A percentile compares a stretch with the other conserved stretches of the same genome.
These are phyloP conservation scores for Polypterus senegalus DNA, from an alignment of 2,113 vertebrate genomes.

Conservation along the genomic window DNA sequence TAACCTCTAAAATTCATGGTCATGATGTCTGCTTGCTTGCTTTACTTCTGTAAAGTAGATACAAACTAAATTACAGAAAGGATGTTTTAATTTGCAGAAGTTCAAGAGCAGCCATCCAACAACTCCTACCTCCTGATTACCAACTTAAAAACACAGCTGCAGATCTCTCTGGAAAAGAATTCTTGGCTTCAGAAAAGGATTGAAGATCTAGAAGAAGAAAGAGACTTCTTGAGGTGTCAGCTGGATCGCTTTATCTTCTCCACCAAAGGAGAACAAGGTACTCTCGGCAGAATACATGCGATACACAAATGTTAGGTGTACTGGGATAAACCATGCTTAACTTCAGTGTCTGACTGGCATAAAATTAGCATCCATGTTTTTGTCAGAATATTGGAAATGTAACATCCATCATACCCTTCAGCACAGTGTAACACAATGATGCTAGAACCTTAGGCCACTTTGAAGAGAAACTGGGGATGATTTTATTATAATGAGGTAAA, in stretches of 20 bases:
- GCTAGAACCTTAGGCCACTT: too few relatives aligned
- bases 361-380: too few relatives aligned
- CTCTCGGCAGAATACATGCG: constrained; percentile 1
- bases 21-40: too few relatives aligned
- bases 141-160: constrained; percentile 67
- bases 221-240: constrained; percentile 76
- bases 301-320: neutral
- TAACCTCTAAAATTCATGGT: too few relatives aligned
- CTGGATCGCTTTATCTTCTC: constrained; percentile 76
- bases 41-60: too few relatives aligned
- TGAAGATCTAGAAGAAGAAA: constrained; percentile 75
- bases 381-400: too few relatives aligned
- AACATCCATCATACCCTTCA: too few relatives aligned
- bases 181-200: constrained; percentile 80
- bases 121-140: constrained; percentile 60
- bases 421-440: too few relatives aligned
- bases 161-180: constrained; percentile 77
- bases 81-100: constrained; percentile 13
- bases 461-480: too few relatives aligned
- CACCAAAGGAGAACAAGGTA: constrained; percentile 56
- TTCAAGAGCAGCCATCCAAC: constrained; percentile 34
- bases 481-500: too few relatives aligned
- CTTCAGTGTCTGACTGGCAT: too few relatives aligned
- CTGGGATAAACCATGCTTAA: neutral
- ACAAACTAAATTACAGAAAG: too few relatives aligned